Conservation (phyloP, 2,888 invertebrate genomes). For the Ectemnius continuus region DNA sequence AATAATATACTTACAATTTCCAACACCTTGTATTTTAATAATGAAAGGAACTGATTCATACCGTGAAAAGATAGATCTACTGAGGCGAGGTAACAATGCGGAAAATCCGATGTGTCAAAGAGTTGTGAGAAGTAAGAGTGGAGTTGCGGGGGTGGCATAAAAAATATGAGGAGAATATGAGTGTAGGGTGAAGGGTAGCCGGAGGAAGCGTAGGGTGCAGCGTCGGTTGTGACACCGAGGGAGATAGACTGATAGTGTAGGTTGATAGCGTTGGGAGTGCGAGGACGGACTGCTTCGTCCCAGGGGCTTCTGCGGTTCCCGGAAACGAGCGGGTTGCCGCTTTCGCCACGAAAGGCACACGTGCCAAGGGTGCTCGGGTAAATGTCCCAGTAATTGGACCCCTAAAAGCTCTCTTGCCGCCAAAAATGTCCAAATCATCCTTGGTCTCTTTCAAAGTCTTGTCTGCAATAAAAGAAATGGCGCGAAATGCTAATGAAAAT, state of each 20-base stretch:
- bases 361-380: constrained; percentile 34
- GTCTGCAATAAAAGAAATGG: too few relatives aligned
- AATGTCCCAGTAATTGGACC: constrained; percentile 25
- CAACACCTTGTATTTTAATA: too few relatives aligned
- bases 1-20: too few relatives aligned
- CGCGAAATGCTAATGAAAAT: too few relatives aligned
- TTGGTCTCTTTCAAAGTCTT: neutral
- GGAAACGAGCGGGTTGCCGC: constrained; percentile 65
- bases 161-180: neutral
- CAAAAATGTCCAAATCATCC: neutral
- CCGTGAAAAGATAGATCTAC: too few relatives aligned
- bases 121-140: too few relatives aligned
- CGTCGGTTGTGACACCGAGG: neutral
- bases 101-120: too few relatives aligned
- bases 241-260: constrained; percentile 19
- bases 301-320: constrained; percentile 66
- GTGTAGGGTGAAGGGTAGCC: neutral
- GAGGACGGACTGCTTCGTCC: constrained; percentile 23
- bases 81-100: too few relatives aligned
- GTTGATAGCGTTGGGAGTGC: neutral
- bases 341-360: constrained; percentile 46
- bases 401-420: too few relatives aligned
- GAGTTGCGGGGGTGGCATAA: too few relatives aligned
- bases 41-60: too few relatives aligned
- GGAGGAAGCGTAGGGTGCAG: neutral